Evolutionary conservation across 2,797 vertebrate genomes (phyloP), one percentile per base, ranked within the genome.

Genomic region (Clangula hyemalis): DNA sequence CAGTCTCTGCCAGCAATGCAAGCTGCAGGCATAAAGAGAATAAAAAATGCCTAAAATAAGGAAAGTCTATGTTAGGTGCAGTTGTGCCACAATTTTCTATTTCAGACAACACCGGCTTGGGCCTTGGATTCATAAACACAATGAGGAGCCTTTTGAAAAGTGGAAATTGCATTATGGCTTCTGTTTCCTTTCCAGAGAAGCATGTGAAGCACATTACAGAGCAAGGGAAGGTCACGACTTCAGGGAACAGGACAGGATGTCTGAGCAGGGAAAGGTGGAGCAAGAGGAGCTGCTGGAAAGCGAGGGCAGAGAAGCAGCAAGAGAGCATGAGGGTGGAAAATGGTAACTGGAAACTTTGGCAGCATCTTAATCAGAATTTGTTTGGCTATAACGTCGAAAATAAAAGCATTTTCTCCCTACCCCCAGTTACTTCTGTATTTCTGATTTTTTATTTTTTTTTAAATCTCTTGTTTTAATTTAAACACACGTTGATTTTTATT

Each of bases 121-220:
- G 20, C 27, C 65, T 82, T 81, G 90, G 58, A 78, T 90, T 78
- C 6, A 0, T 58, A 30, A 96, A 70, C 58, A 66, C 41, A 79
- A 34, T 24, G 34, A 75, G 51, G 39, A 82, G 36, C 0, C 0
- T 93, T 87, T 93, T 80, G 69, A 69, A 92, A 85, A 82, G 68
- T 92, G 70, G 85, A 93, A 94, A 94, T 90, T 87, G 62, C 58
- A 57, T 91, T 91, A 77, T 34, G 51, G 47, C 16, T 91, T 92
- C 49, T 82, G 45, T 84, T 94, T 95, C 79, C 78, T 90, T 87
- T 94, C 81, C 78, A 91, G 77, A 75, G 43, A 83, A 87, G 32
- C 83, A 43, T 57, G 60, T 89, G 87, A 87, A 82, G 75, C 65
- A 62, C 38, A 53, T 89, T 85, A 77, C 34, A 81, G 75, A 71